A percentile compares a stretch with the other conserved stretches of the same genome.
Conservation (phyloP, 2,797 vertebrate species). For the Propithecus perrieri region DNA sequence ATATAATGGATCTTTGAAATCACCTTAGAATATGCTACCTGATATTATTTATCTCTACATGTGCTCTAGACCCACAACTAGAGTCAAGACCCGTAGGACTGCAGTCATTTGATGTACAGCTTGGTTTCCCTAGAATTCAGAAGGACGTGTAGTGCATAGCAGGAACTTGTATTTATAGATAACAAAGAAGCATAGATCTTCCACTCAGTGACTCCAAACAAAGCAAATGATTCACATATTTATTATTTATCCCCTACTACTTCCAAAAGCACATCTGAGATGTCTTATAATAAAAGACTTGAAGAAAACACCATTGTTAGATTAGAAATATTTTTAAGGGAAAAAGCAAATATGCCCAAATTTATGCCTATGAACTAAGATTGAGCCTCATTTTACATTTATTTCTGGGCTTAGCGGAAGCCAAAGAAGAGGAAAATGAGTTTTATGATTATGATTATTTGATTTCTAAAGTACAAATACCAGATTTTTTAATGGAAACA, state of each 20-base stretch:
- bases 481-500: slow-evolving; percentile 19
- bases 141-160: neutral
- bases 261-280: neutral
- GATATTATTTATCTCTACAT: neutral
- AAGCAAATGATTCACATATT: neutral
- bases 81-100: neutral
- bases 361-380: neutral
- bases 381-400: neutral
- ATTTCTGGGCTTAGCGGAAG: neutral
- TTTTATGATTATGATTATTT: neutral
- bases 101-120: neutral
- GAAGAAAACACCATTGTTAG: neutral
- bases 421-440: neutral
- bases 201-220: neutral
- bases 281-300: neutral
- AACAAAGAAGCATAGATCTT: neutral
- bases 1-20: neutral
- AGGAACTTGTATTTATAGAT: neutral
- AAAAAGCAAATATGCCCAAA: slow-evolving; percentile 14
- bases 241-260: neutral
- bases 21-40: neutral
- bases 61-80: neutral
- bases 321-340: neutral
- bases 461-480: neutral
- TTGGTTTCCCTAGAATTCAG: neutral